Percentiles rank a stretch among this genome's conserved stretches.
Conservation (phyloP, 2,113 vertebrate species). For the Scomber colias region DNA sequence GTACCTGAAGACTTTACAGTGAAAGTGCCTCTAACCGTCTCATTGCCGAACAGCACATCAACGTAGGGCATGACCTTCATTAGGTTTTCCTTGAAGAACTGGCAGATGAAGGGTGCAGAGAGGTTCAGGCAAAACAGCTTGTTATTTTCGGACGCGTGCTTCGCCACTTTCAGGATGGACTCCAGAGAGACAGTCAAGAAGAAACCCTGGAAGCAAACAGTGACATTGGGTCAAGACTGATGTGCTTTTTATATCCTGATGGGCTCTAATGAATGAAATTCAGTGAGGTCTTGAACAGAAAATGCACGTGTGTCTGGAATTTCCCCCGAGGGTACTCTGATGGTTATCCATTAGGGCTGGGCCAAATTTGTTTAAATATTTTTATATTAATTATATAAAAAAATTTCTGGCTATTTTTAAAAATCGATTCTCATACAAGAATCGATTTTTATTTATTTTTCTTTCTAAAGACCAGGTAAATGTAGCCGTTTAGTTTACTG, state of each 20-base stretch:
- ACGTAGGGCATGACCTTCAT: constrained; percentile 97
- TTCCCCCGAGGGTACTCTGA: background rate
- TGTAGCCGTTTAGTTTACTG: too few species aligned
- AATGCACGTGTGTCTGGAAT: background rate
- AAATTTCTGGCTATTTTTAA: too few species aligned
- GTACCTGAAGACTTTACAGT: background rate
- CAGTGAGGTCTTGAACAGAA: background rate
- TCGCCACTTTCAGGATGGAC: constrained; percentile 95
- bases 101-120: constrained; percentile 97
- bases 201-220: constrained; percentile 89
- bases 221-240: constrained; percentile 21
- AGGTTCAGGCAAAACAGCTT: constrained; percentile 96
- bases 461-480: too few species aligned
- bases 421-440: too few species aligned
- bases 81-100: constrained; percentile 95
- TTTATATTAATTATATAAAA: too few species aligned
- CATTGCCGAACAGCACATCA: constrained; percentile 96
- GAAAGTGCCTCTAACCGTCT: constrained; percentile 86
- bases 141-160: constrained; percentile 92
- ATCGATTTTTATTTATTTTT: too few species aligned
- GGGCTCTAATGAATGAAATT: constrained; percentile 29
- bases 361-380: too few species aligned
- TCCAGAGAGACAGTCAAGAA: constrained; percentile 97
- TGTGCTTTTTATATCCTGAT: constrained; percentile 39
- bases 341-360: too few species aligned